Percentiles rank a stretch among this genome's conserved stretches.
Conservation (phyloP, 2,797 vertebrate genomes). For the Loris lydekkerianus region DNA sequence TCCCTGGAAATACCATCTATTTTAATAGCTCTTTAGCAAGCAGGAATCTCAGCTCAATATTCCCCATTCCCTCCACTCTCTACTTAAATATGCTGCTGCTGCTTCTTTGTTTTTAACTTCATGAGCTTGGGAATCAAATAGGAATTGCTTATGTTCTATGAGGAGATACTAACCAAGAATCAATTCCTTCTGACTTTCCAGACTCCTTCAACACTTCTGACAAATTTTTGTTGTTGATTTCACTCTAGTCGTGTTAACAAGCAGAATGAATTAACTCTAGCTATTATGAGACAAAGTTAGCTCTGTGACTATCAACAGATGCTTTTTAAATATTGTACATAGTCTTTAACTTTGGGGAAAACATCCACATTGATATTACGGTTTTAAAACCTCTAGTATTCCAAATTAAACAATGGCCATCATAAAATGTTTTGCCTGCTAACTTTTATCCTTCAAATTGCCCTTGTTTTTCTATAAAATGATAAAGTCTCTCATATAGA, state of each 20-base stretch:
- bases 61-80: background rate
- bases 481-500: background rate
- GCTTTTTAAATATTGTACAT: conserved; percentile 52
- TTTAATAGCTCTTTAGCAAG: conserved; percentile 41
- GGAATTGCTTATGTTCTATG: conserved; percentile 70
- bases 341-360: background rate
- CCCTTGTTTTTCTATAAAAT: background rate
- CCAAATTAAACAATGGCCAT: background rate
- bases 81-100: background rate
- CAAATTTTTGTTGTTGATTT: background rate
- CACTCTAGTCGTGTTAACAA: conserved; percentile 40
- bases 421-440: background rate
- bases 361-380: background rate
- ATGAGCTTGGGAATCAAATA: conserved; percentile 12
- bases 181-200: conserved; percentile 28
- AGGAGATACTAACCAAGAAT: conserved; percentile 71
- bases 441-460: conserved; percentile 5
- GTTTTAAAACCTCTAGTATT: background rate
- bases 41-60: background rate
- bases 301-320: background rate
- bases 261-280: conserved; percentile 65
- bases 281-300: conserved; percentile 49
- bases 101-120: background rate
- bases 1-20: conserved; percentile 43
- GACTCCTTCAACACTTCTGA: conserved; percentile 38